Conservation (phyloP, 2,888 invertebrate genomes). For the Nemapogon koenigi region DNA sequence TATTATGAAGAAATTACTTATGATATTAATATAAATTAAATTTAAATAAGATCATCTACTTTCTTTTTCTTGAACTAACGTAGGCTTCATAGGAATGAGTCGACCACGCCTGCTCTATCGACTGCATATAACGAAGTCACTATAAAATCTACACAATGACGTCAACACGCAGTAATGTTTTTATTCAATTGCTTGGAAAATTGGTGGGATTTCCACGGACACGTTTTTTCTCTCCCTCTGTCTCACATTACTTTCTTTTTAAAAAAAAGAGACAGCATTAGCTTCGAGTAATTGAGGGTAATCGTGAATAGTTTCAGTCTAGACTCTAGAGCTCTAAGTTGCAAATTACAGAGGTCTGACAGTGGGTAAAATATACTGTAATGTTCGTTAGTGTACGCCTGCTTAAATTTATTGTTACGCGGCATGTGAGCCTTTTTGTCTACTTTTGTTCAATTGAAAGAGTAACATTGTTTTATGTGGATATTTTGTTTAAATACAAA, state of each 20-base stretch:
- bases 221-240: constrained; percentile 24
- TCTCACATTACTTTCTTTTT: constrained; percentile 21
- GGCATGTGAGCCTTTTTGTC: no score
- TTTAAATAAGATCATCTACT: no score
- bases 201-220: constrained; percentile 43
- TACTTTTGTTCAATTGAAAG: no score
- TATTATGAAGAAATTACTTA: no score
- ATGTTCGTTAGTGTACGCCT: no score
- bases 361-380: constrained; percentile 2
- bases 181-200: constrained; percentile 61
- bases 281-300: constrained; percentile 53
- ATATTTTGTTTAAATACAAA: no score
- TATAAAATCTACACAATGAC: constrained; percentile 33
- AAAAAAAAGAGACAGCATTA: constrained; percentile 21
- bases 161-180: constrained; percentile 50
- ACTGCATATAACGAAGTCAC: constrained; percentile 23
- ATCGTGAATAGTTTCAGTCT: constrained; percentile 58
- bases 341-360: constrained; percentile 30
- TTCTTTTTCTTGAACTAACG: no score
- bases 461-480: no score
- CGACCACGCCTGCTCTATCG: no score
- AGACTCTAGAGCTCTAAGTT: constrained; percentile 48
- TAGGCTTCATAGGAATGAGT: no score
- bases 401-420: background rate
- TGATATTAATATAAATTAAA: no score